Base-by-base conservation (phyloP, 2,888 invertebrate genomes). In the Dryadula phaetusa region DNA sequence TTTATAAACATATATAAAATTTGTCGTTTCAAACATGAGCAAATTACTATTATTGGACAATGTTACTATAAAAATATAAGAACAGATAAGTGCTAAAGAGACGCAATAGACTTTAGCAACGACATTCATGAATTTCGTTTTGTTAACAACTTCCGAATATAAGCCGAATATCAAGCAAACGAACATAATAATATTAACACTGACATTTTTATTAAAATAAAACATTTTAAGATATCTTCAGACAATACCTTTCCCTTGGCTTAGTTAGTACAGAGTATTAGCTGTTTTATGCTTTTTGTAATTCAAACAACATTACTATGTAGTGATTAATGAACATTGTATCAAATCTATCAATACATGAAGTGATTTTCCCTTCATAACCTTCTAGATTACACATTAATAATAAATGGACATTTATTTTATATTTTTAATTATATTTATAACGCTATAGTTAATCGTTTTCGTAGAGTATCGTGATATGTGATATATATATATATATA, bases 101-200 rank as follows among this genome's bases (percentile, higher is more conserved):
- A 47, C 12, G 16, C 56, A 64, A 14, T 64, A 64, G 20, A 28
- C 25, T 34, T 56, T 64, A 37, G 46, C 46, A 12, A 47, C 0
- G n/a, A 22, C 7, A 16, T 2, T 34, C 10, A 46, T 6, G 16
- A 22, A 18, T 5, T 10, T 20, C 3, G 8, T 20, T 1, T 22
- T 14, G 4, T 7, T 16, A n/a, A 64, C 28, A 5, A 56, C 2
- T 3, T 64, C 16, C 0, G 56, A 64, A 56, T 47, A 64, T n/a
- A 56, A 32, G 3, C 64, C 64, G 3, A 56, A 5, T 37, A 56
- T 8, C 37, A 64, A 56, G 6, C 56, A 37, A 25, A 22, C 5
- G 16, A 12, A 64, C 56, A 64, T 25, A 47, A 64, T 53, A 16
- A 34, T 28, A 53, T 18, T 25, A 16, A n/a, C 25, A 14, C 3